Base-by-base conservation (phyloP, 1,140 invertebrate species). In the Belonocnema kinseyi region DNA sequence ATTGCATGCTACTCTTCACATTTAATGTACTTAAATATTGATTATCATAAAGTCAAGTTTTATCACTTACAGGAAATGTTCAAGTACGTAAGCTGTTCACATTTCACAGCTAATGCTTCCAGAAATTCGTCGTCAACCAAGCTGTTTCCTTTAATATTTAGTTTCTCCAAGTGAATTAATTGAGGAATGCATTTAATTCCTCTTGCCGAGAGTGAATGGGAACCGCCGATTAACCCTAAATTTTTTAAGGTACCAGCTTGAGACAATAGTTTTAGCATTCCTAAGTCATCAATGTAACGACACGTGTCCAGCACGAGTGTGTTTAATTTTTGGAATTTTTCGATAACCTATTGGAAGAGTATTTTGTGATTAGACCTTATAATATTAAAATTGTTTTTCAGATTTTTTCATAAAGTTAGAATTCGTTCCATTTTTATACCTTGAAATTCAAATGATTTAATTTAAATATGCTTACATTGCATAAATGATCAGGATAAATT, bases 121-220 rank as follows among this genome's bases (percentile, higher is more conserved):
- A 66, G 61, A 66, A 66, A n/a, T 16, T 16, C 7, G 40, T 66
- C 61, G 16, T 66, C 61, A 66, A 66, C 26, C 40, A 66, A 66
- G 40, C 10, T 66, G 26, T 66, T 66, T 2, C 61, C 61, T 40
- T 10, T 40, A 4, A 66, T 13, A 26, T 66, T 66, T 40, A 66
- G n/a, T 66, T 40, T 66, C n/a, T n/a, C 5, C n/a, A 66, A 66
- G 33, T 66, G 1, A 40, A 33, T 46, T 2, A 66, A 66, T 7
- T 14, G 26, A 11, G 61, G 61, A 66, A 66, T 66, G 21, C 40
- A 46, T 16, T 16, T 16, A 2, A 66, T 14, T 16, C 61, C 61
- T 66, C 40, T n/a, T 14, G 13, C 5, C 10, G 61, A n/a, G 16
- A 66, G 61, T 40, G 13, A 66, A 66, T 66, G 33, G 8, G 61